Evolutionary conservation across 2,888 invertebrate genomes (phyloP), one percentile per base, ranked within the genome.

Genomic region (Drosophila parthenogenetica): DNA sequence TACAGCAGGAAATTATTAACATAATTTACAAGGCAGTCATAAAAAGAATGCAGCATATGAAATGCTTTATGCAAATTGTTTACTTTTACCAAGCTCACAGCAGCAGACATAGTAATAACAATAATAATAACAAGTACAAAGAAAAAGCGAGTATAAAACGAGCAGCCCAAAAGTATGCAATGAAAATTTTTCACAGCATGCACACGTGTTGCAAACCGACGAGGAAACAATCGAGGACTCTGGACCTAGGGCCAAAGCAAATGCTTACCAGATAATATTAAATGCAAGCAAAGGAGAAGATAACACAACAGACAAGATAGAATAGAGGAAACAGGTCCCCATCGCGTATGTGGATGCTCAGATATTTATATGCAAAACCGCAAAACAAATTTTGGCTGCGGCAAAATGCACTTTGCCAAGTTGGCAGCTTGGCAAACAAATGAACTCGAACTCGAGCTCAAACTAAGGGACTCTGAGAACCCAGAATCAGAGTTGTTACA

Each of bases 51-150:
- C 58, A 79, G 69, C 80, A 70, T 76, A 67, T 61, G 73, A 86
- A 88, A 82, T 82, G 59, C 67, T 79, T 86, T 88, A 86, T 88
- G 82, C 69, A 88, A 88, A 88, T 86, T 75, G 83, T 73, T 82
- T 75, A 61, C 74, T 69, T 64, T 69, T 45, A 63, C 68, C 46
- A 49, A 59, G 57, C 60, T 58, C 35, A 40, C 40, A 58, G 40
- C 42, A 43, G 13, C 50, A 45, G 42, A 22, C 14, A 25, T 51
- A 62, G 43, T 49, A 42, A 51, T 54, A 62, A 59, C 11, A 59
- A 62, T 40, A 43, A 55, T 55, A 43, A 54, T 43, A 66, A 35
- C 25, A 45, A 32, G 40, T 48, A 19, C 42, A 57, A 45, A 43
- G 42, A 10, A 71, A 58, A 53, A 17, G 29, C 63, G 43, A 19